These are phyloP conservation scores for Drosophila carrolli DNA, from an alignment of 1,140 invertebrate species.

Conservation along the genomic window DNA sequence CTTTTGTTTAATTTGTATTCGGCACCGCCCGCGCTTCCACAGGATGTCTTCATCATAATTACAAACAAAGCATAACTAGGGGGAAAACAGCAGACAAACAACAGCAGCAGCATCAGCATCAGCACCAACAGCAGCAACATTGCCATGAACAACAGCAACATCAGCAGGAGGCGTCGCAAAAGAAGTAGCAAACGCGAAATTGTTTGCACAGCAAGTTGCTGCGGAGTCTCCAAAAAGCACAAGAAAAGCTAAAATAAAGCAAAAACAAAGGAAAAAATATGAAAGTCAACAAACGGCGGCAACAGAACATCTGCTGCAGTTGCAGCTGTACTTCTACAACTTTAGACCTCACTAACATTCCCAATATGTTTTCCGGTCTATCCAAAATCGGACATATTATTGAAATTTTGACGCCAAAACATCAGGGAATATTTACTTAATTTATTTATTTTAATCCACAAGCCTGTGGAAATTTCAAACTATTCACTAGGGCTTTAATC, in stretches of 20 bases:
- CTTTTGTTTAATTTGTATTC: constrained; percentile 69
- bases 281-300: constrained; percentile 55
- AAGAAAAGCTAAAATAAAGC: background rate
- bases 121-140: constrained; percentile 1
- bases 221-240: constrained; percentile 36
- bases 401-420: background rate
- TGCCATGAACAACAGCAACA: constrained; percentile 2
- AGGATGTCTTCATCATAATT: constrained; percentile 64
- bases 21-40: constrained; percentile 4
- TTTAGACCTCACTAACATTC: background rate
- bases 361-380: background rate
- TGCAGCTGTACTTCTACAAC: constrained; percentile 9
- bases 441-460: no score
- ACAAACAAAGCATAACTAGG: constrained; percentile 67
- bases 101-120: constrained; percentile 1
- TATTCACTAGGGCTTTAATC: no score
- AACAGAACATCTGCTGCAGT: constrained; percentile 18
- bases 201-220: constrained; percentile 62
- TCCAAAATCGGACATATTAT: background rate
- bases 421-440: background rate
- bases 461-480: no score
- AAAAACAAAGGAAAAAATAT: constrained; percentile 19
- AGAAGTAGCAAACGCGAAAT: constrained; percentile 40
- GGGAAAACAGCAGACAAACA: constrained; percentile 47
- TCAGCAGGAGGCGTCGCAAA: constrained; percentile 5